Percentiles rank a stretch among this genome's conserved stretches.
Conservation (phyloP, 2,888 invertebrate genomes). For the Neoaliturus tenellus region DNA sequence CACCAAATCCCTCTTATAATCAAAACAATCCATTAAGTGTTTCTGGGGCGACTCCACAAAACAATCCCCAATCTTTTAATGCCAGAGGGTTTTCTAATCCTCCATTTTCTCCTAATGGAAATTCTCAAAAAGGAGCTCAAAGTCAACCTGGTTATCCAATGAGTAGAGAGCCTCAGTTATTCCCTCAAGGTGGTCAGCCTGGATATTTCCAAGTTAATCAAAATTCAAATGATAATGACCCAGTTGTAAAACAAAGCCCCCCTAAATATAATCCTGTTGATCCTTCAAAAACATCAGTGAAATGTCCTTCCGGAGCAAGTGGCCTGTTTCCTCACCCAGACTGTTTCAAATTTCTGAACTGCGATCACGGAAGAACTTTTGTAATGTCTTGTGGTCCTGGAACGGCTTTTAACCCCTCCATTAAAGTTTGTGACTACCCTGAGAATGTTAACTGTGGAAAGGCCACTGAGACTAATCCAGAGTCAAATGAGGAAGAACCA, state of each 20-base stretch:
- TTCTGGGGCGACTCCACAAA: neutral
- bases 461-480: neutral
- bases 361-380: slow-evolving; percentile 76
- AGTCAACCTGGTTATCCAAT: slow-evolving; percentile 34
- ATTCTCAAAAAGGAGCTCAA: slow-evolving; percentile 29
- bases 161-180: slow-evolving; percentile 44
- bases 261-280: slow-evolving; percentile 40
- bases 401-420: slow-evolving; percentile 77
- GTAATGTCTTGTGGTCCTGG: slow-evolving; percentile 79
- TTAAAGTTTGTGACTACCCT: slow-evolving; percentile 77
- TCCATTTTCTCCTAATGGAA: slow-evolving; percentile 4
- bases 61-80: neutral
- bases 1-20: neutral
- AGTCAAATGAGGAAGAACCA: neutral
- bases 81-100: slow-evolving; percentile 7
- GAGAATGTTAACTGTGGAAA: slow-evolving; percentile 75
- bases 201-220: slow-evolving; percentile 35
- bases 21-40: neutral
- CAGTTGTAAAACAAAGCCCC: slow-evolving; percentile 1
- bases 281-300: neutral
- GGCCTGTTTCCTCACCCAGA: slow-evolving; percentile 79
- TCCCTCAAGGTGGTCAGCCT: slow-evolving; percentile 51
- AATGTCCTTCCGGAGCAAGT: slow-evolving; percentile 73
- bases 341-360: slow-evolving; percentile 80
- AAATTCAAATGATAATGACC: slow-evolving; percentile 45